Evolutionary conservation across 2,888 invertebrate species (phyloP).

Genomic region (Aleiodes testaceus): DNA sequence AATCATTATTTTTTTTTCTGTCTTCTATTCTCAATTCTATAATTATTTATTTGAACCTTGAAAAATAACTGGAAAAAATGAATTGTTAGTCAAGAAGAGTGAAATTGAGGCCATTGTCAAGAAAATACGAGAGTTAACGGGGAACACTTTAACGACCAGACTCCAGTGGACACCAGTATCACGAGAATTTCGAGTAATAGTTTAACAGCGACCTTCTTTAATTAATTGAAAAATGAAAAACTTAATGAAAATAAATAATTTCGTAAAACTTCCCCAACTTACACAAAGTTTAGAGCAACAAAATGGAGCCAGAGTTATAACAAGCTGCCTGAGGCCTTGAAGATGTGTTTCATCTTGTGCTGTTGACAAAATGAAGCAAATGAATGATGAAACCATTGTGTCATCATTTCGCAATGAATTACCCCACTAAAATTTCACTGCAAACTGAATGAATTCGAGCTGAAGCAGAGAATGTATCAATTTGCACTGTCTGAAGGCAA

Average conservation of each 20-base stretch:
- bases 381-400: too few relatives aligned
- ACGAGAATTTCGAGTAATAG: background rate
- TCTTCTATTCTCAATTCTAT: too few relatives aligned
- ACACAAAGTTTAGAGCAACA: background rate
- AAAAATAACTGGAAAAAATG: background rate
- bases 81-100: constrained; percentile 5
- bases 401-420: too few relatives aligned
- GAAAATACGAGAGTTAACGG: background rate
- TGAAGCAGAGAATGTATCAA: too few relatives aligned
- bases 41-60: too few relatives aligned
- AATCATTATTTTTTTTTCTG: too few relatives aligned
- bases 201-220: background rate
- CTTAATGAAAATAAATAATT: background rate
- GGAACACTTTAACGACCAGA: constrained; percentile 3
- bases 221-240: background rate
- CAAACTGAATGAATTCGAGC: too few relatives aligned
- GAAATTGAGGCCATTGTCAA: constrained; percentile 25
- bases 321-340: too few relatives aligned
- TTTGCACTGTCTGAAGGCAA: background rate
- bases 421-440: too few relatives aligned
- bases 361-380: too few relatives aligned
- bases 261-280: background rate
- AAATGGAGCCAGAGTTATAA: too few relatives aligned
- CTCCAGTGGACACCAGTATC: background rate
- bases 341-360: too few relatives aligned